A percentile compares a stretch with the other conserved stretches of the same genome.
These are phyloP conservation scores for Terebella lapidaria DNA, from an alignment of 2,888 invertebrate genomes.

Conservation along the genomic window DNA sequence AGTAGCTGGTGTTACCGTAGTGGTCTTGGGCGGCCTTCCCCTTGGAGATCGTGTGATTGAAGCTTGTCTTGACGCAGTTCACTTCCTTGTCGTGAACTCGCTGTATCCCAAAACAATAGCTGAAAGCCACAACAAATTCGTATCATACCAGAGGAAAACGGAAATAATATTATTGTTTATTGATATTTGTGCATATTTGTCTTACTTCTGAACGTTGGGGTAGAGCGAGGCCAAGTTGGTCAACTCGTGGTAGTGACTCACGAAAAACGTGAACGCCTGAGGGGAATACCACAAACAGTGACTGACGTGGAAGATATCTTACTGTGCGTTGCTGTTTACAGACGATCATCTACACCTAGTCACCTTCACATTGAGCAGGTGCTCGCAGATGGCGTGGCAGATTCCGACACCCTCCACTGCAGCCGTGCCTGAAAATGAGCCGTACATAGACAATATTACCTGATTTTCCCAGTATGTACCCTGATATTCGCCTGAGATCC, in stretches of 20 bases:
- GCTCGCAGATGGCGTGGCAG: constrained; percentile 75
- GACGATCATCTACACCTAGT: not conserved
- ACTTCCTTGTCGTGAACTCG: constrained; percentile 34
- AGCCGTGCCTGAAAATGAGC: constrained; percentile 62
- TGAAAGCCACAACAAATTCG: constrained; percentile 17
- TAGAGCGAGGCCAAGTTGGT: constrained; percentile 49
- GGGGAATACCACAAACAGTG: too few relatives aligned
- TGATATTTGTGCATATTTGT: not conserved
- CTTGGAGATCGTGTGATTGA: constrained; percentile 47
- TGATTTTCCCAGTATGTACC: too few relatives aligned
- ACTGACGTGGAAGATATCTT: too few relatives aligned
- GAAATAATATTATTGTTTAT: not conserved
- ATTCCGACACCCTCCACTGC: constrained; percentile 76
- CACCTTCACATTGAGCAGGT: constrained; percentile 53
- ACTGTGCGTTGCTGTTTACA: too few relatives aligned
- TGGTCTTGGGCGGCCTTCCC: constrained; percentile 47
- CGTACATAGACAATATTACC: too few relatives aligned
- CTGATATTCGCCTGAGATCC: too few relatives aligned
- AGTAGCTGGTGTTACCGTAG: constrained; percentile 33
- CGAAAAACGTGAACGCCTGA: constrained; percentile 54
- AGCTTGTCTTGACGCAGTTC: constrained; percentile 38
- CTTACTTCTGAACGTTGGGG: constrained; percentile 69
- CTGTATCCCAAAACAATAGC: constrained; percentile 46
- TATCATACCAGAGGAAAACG: not conserved
- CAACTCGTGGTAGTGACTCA: constrained; percentile 55